Evolutionary conservation across 1,140 invertebrate genomes (phyloP), one percentile per base, ranked within the genome.

Genomic region (Zaprionus vittiger): DNA sequence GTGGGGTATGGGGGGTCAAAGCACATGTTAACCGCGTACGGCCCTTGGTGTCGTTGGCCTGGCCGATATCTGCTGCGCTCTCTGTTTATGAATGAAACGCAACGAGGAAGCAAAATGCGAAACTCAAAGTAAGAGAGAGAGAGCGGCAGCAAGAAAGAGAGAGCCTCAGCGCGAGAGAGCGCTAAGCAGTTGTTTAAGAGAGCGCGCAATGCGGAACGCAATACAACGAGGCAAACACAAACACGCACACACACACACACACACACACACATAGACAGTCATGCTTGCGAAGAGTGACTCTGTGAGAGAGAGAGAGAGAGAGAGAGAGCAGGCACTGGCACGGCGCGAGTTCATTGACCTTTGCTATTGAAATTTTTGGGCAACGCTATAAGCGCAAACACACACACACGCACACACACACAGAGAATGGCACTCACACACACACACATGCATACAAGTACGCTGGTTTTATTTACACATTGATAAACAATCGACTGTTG

Each of bases 361-460:
- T 92, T 92, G 91, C 91, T 92, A 92, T 92, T 92, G 91, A 92
- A 92, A 92, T 91, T 92, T 90, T 92, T 90, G 87, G 89, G 89
- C 72, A 91, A 81, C 75, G 76, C 75, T 65, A 77, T 72, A 70
- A 56, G 73, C 65, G 66, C 59, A 57, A 56, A 80, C 61, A 77
- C 59, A 80, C 63, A 77, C 60, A 64, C 47, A 79, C 63, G 73
- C 41, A 52, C 62, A 64, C 49, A 59, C 55, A 52, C 2, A 31
- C 2, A 31, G 31, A 34, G 31, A 11, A n/a, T n/a, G 0, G 34
- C 4, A 5, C 34, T 7, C 20, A 31, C 61, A 60, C 38, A 37
- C 41, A 47, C 12, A 26, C 24, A 22, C 37, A 15, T 37, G 57
- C 41, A 69, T 28, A 41, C 44, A 14, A 31, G 37, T 44, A 34